Evolutionary conservation across 1,140 invertebrate genomes (phyloP).

Genomic region (Vollenhovia emeryi): DNA sequence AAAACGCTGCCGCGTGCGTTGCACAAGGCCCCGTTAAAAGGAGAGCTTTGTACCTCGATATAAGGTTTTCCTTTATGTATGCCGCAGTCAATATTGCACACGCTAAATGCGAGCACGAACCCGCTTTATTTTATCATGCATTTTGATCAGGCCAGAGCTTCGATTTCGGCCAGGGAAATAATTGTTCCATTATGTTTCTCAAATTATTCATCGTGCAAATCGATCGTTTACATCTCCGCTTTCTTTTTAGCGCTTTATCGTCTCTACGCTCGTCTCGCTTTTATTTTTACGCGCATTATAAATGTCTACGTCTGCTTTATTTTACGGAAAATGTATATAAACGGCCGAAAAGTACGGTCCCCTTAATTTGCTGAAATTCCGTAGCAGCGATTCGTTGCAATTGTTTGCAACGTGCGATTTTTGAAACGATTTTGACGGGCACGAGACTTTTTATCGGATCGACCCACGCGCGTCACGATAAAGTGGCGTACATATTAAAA

Average conservation of each 20-base stretch:
- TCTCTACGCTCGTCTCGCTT: neutral
- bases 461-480: conserved; percentile 45
- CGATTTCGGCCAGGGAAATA: neutral
- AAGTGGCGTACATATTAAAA: conserved; percentile 53
- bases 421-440: conserved; percentile 40
- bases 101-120: conserved; percentile 25
- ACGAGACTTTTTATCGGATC: conserved; percentile 51
- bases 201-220: conserved; percentile 9
- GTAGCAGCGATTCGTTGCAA: neutral
- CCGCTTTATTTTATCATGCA: conserved; percentile 17
- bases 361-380: conserved; percentile 8
- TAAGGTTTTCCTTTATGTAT: conserved; percentile 52
- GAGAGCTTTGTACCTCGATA: conserved; percentile 42
- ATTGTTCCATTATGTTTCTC: neutral
- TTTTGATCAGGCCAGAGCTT: neutral
- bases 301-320: neutral
- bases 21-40: conserved; percentile 30
- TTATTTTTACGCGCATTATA: neutral
- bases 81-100: conserved; percentile 41
- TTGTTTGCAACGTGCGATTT: conserved; percentile 9
- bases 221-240: neutral
- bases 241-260: neutral
- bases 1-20: conserved; percentile 34
- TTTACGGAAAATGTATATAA: neutral
- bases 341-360: neutral